Percentiles rank a stretch among this genome's conserved stretches.
Conservation (phyloP, 2,888 invertebrate genomes). For the Cyclophora albipunctata region DNA sequence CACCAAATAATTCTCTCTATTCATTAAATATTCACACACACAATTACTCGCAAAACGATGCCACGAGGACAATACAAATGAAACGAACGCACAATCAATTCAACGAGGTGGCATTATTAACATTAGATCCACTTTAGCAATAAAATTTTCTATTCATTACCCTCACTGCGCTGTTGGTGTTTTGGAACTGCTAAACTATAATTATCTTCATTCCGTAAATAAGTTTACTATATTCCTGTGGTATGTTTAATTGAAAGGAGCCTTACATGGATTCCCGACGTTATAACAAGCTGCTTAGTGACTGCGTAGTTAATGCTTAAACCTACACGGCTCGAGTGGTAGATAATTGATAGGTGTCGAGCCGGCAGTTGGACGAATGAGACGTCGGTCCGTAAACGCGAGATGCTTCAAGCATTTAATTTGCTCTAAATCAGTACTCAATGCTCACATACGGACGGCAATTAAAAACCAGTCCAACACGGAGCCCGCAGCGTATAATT, state of each 20-base stretch:
- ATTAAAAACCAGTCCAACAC: slow-evolving; percentile 52
- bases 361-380: slow-evolving; percentile 34
- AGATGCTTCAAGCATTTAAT: slow-evolving; percentile 52
- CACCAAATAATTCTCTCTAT: slow-evolving; percentile 64
- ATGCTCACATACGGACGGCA: slow-evolving; percentile 37
- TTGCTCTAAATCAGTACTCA: slow-evolving; percentile 55
- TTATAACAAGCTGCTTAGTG: slow-evolving; percentile 35
- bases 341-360: slow-evolving; percentile 53
- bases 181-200: slow-evolving; percentile 9
- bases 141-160: no score
- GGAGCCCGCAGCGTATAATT: slow-evolving; percentile 48
- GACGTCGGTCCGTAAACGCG: slow-evolving; percentile 34
- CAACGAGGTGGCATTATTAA: no score
- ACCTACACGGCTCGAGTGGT: slow-evolving; percentile 35
- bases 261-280: slow-evolving; percentile 30
- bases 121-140: no score
- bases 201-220: slow-evolving; percentile 24
- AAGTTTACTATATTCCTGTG: slow-evolving; percentile 23
- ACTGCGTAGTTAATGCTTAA: slow-evolving; percentile 28
- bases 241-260: slow-evolving; percentile 29
- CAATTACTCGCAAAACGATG: slow-evolving; percentile 57
- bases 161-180: no score
- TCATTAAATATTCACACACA: slow-evolving; percentile 61
- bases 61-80: slow-evolving; percentile 41
- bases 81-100: no score